Conservation (phyloP, 1,140 invertebrate species). For the Papilio helenus region DNA sequence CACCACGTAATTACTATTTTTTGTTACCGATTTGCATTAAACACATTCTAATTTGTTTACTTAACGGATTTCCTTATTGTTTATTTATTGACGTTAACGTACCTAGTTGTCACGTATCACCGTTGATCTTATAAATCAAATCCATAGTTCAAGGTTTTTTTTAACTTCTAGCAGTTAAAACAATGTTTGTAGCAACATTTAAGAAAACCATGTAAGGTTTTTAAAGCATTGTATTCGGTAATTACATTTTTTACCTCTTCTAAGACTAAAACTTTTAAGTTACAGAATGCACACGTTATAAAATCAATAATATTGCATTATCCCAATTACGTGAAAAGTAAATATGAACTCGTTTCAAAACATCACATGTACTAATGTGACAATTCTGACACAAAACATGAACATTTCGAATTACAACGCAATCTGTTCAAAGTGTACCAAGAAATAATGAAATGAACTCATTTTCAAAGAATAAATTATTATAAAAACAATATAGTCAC, state of each 20-base stretch:
- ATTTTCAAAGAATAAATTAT: not conserved
- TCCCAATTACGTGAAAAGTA: not conserved
- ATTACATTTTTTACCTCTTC: not conserved
- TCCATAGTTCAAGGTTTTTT: not conserved
- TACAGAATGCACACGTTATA: not conserved
- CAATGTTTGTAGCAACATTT: no score
- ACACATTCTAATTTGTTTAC: slow-evolving; percentile 7
- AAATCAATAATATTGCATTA: not conserved
- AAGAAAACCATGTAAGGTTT: not conserved
- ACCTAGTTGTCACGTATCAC: not conserved
- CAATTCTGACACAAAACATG: not conserved
- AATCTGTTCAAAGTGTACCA: not conserved
- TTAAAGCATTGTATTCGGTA: not conserved
- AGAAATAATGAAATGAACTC: not conserved
- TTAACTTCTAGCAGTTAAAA: not conserved
- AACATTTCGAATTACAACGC: not conserved
- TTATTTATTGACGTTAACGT: not conserved
- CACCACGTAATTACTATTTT: not conserved
- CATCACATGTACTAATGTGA: not conserved
- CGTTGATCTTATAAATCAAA: slow-evolving; percentile 15
- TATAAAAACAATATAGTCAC: not conserved
- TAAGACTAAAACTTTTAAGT: not conserved
- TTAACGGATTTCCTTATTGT: slow-evolving; percentile 31
- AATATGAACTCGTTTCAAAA: not conserved
- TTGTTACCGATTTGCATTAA: not conserved